phyloP scores from a whole-genome alignment of 2,888 invertebrate species.

The Punctoribates punctum region DNA sequence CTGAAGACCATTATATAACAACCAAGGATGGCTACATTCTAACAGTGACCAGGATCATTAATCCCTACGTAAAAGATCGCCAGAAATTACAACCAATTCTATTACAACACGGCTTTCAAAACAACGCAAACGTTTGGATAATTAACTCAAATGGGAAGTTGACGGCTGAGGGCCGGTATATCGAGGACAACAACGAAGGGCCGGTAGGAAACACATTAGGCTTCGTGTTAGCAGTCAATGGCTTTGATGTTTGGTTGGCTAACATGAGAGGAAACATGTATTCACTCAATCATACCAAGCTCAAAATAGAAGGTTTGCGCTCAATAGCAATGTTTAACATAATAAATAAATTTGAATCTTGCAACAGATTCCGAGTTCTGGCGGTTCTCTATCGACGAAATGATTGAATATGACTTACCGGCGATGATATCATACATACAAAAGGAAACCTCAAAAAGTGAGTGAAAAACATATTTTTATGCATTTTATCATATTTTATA shows the following conservation, averaged over 20 bases:
- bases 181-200: neutral
- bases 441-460: no score
- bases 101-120: neutral
- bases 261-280: constrained; percentile 35
- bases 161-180: neutral
- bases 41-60: neutral
- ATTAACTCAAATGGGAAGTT: neutral
- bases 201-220: neutral
- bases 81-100: neutral
- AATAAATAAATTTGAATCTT: no score
- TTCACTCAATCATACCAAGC: constrained; percentile 23
- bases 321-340: no score
- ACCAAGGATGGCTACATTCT: neutral
- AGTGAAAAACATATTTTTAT: no score
- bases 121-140: neutral
- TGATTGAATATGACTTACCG: constrained; percentile 33
- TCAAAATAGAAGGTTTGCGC: no score
- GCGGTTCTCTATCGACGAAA: constrained; percentile 37
- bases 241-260: constrained; percentile 39
- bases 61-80: neutral
- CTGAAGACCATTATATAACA: neutral
- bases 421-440: no score
- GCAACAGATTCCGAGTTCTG: constrained; percentile 27
- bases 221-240: neutral
- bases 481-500: no score